These are phyloP conservation scores for Eremobia ochroleuca DNA, from an alignment of 2,888 invertebrate species.

Conservation along the genomic window DNA sequence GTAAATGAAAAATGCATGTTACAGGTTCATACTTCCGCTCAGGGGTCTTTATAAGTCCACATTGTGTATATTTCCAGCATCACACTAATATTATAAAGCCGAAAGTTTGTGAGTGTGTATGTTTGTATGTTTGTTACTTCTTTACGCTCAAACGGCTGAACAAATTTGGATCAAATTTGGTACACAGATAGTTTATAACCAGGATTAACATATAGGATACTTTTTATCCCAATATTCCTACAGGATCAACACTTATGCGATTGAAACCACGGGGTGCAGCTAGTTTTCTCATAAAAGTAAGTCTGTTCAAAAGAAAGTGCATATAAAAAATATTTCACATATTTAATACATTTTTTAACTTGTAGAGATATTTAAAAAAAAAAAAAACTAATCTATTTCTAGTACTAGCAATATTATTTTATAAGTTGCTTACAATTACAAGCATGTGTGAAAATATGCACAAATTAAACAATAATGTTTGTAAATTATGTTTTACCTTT, in stretches of 20 bases:
- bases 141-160: too few relatives aligned
- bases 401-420: neutral
- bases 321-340: neutral
- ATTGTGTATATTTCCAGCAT: neutral
- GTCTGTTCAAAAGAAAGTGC: neutral
- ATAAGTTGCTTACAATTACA: too few relatives aligned
- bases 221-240: too few relatives aligned
- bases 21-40: neutral
- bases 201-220: too few relatives aligned
- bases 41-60: neutral
- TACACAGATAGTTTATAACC: too few relatives aligned
- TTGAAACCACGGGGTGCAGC: too few relatives aligned
- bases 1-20: conserved; percentile 5
- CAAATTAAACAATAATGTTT: neutral
- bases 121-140: too few relatives aligned
- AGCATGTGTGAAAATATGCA: neutral
- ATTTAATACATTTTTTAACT: neutral
- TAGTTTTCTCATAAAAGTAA: neutral
- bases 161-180: too few relatives aligned
- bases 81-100: too few relatives aligned
- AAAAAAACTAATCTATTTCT: neutral
- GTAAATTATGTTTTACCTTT: neutral
- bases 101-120: too few relatives aligned
- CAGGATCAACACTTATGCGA: too few relatives aligned
- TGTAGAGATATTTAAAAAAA: neutral